Evolutionary conservation across 2,113 vertebrate genomes (phyloP).

Genomic region (Agapornis roseicollis): DNA sequence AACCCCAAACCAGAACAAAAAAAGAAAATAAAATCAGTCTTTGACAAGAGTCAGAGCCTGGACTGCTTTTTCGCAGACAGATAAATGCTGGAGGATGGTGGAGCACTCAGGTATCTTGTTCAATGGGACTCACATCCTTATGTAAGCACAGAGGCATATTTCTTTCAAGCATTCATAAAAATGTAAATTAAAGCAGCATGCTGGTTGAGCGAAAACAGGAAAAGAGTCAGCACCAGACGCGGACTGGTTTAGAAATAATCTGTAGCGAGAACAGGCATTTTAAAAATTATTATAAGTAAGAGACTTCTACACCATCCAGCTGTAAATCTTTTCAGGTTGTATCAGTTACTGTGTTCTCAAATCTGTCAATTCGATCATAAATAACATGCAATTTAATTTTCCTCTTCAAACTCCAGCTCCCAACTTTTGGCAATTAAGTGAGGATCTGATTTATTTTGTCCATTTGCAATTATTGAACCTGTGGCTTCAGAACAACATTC

Average conservation of each 20-base stretch:
- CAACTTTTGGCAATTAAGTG: neutral
- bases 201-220: neutral
- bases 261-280: neutral
- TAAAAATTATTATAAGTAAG: neutral
- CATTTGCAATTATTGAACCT: neutral
- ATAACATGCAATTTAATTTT: neutral
- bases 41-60: neutral
- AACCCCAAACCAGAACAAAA: neutral
- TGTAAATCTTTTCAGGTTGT: neutral
- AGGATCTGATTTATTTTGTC: neutral
- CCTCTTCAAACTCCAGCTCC: neutral
- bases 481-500: neutral
- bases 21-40: neutral
- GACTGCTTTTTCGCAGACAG: neutral
- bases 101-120: neutral
- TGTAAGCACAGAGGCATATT: neutral
- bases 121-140: neutral
- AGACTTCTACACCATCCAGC: neutral
- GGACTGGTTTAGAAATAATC: neutral
- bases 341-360: neutral
- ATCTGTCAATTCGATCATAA: neutral
- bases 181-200: neutral
- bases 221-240: neutral
- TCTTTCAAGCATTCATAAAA: neutral
- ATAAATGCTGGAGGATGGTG: neutral